Evolutionary conservation across 2,797 vertebrate genomes (phyloP), one percentile per base, ranked within the genome.

Genomic region (Crocidura indochinensis): DNA sequence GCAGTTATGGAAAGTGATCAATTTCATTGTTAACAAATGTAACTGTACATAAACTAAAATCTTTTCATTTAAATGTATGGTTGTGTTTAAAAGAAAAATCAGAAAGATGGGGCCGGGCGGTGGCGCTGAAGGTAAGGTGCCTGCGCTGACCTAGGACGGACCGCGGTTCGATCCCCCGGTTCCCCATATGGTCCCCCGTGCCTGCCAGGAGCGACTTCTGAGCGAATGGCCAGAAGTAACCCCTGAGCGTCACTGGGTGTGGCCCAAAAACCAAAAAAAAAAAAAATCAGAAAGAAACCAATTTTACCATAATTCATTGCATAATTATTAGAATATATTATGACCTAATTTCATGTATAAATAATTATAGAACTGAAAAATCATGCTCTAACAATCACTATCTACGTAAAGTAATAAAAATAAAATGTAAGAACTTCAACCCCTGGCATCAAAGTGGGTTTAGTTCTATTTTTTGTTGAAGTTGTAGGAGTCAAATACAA

Each of bases 341-440:
- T 10, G 49, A 73, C 84, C 74, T 87, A 94, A 90, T 87, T 84
- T 89, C 29, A 79, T 76, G 2, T 69, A 77, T 31, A 86, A 6
- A 67, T 47, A 46, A 74, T 64, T 46, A 89, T 86, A 94, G 44
- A 88, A 73, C 49, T 82, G 24, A 71, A 81, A 82, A 94, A 89
- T 4, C 26, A 46, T 31, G 27, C 12, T 47, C 79, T 65, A 20
- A 47, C 53, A 73, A 51, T 71, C 17, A 53, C 24, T 67, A n/a
- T 8, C 24, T 67, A n/a, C 7, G 62, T 22, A 44, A 85, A 78
- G 24, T 38, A 69, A 86, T 0, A 10, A 90, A 77, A 88, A 65
- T 78, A 90, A 88, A 80, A n/a, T 1, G 2, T 69, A 9, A 31
- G 29, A 64, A 22, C 47, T 88, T 81, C 75, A 65, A 5, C 79